These are phyloP conservation scores for Calyptommatus sinebrachiatus DNA, from an alignment of 2,113 vertebrate genomes.

Conservation along the genomic window DNA sequence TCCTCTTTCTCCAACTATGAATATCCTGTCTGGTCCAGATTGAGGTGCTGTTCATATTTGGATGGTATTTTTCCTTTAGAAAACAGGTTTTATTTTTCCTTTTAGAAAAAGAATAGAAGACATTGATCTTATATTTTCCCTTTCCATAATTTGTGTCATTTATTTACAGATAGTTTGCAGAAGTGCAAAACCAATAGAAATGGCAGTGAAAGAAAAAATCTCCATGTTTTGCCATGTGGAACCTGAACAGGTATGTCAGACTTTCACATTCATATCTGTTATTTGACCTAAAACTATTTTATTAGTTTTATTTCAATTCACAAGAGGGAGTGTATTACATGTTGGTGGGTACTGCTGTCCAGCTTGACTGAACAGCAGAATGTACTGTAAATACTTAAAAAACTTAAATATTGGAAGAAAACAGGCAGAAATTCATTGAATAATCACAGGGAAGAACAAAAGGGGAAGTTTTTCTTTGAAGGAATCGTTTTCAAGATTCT, in stretches of 20 bases:
- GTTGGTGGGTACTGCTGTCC: background rate
- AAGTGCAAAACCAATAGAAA: constrained; percentile 76
- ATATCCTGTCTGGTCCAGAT: too few relatives aligned
- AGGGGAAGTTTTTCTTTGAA: background rate
- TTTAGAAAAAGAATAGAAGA: background rate
- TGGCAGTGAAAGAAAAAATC: constrained; percentile 81
- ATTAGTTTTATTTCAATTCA: background rate
- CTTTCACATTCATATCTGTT: background rate
- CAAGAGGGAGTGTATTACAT: background rate
- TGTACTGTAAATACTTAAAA: too few relatives aligned
- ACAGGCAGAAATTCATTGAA: background rate
- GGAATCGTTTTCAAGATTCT: background rate
- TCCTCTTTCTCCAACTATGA: too few relatives aligned
- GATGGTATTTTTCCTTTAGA: too few relatives aligned
- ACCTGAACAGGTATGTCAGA: constrained; percentile 76
- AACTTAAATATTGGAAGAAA: background rate
- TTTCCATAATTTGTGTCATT: constrained; percentile 5
- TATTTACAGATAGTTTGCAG: constrained; percentile 75
- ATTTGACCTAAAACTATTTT: background rate
- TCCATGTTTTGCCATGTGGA: constrained; percentile 83
- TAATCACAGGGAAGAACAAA: background rate
- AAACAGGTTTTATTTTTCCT: background rate
- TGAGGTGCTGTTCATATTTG: too few relatives aligned
- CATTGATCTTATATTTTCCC: background rate
- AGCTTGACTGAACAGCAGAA: too few relatives aligned